These are phyloP conservation scores for Drosophila infuscata DNA, from an alignment of 2,888 invertebrate species.

Conservation along the genomic window DNA sequence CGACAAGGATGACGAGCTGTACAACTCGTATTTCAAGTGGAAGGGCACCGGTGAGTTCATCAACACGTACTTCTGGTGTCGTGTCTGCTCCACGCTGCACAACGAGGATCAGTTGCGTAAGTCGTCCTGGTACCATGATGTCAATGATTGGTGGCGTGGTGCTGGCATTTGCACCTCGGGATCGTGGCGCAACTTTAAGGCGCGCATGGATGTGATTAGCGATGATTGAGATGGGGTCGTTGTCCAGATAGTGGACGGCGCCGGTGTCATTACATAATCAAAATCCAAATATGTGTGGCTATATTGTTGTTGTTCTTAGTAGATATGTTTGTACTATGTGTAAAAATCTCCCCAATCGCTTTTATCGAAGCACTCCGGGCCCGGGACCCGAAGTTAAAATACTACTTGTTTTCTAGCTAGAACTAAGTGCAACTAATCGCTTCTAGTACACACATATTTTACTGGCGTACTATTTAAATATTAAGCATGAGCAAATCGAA, in stretches of 20 bases:
- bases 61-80: constrained; percentile 93
- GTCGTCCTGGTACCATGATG: constrained; percentile 87
- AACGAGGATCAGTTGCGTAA: constrained; percentile 84
- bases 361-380: constrained; percentile 23
- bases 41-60: constrained; percentile 98
- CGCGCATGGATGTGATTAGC: constrained; percentile 85
- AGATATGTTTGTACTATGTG: constrained; percentile 52
- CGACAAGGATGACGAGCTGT: constrained; percentile 94
- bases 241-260: constrained; percentile 62
- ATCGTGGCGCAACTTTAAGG: constrained; percentile 88
- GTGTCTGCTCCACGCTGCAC: constrained; percentile 87
- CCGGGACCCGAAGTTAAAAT: constrained; percentile 24
- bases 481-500: constrained; percentile 33
- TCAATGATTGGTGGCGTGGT: constrained; percentile 97
- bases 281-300: constrained; percentile 37
- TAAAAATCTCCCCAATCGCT: constrained; percentile 36
- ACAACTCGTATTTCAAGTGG: constrained; percentile 98
- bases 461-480: constrained; percentile 6
- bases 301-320: constrained; percentile 57
- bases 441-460: constrained; percentile 22
- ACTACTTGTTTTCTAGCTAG: constrained; percentile 64
- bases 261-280: constrained; percentile 56
- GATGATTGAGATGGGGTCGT: constrained; percentile 81
- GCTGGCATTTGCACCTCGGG: constrained; percentile 91
- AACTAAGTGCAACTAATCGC: constrained; percentile 48